phyloP scores from a whole-genome alignment of 2,113 vertebrate genomes.

The Trogon surrucura region DNA sequence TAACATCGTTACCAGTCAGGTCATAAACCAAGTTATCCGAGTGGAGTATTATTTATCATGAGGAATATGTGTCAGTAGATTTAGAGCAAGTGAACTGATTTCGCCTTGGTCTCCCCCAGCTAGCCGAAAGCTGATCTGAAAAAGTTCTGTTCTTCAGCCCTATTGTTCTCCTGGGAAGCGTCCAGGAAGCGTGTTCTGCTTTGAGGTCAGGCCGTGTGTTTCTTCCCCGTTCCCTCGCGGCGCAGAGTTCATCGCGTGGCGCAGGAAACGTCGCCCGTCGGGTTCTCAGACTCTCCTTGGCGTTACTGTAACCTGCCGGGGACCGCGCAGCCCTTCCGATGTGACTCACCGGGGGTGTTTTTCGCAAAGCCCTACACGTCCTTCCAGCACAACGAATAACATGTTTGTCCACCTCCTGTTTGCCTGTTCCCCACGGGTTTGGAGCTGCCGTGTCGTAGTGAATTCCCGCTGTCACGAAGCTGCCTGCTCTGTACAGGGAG shows the following conservation, averaged over 20 bases:
- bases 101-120: background rate
- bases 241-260: accelerated
- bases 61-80: background rate
- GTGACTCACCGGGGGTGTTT: accelerated
- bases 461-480: background rate
- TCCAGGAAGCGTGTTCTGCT: conserved; percentile 11
- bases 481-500: background rate
- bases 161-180: background rate
- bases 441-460: accelerated
- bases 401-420: background rate
- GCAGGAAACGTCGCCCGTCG: background rate
- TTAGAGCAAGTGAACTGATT: background rate
- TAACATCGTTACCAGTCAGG: background rate
- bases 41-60: accelerated
- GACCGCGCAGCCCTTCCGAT: background rate
- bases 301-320: background rate
- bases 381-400: background rate
- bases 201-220: background rate
- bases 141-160: background rate
- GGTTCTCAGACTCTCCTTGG: background rate
- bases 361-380: background rate
- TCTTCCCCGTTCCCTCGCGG: background rate
- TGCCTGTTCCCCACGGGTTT: background rate
- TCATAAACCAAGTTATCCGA: background rate
- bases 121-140: background rate